phyloP scores from a whole-genome alignment of 2,797 vertebrate genomes.

The Limosa lapponica region DNA sequence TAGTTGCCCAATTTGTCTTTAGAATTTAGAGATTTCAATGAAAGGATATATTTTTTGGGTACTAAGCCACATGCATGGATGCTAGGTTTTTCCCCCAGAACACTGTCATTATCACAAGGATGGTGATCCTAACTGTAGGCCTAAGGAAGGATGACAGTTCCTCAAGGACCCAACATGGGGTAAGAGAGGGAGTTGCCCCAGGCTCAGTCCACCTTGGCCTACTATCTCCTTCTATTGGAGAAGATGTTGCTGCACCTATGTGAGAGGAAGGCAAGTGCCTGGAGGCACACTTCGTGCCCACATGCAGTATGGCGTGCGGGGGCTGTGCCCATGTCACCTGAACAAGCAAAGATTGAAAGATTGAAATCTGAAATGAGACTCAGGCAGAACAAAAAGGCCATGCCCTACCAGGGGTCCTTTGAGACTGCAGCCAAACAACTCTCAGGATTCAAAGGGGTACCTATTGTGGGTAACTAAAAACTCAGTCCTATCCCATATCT shows the following conservation, averaged over 20 bases:
- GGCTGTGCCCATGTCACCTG: not conserved
- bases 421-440: not conserved
- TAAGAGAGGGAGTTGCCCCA: not conserved
- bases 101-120: not conserved
- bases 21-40: not conserved
- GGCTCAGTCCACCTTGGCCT: not conserved
- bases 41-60: not conserved
- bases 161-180: accelerated
- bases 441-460: not conserved
- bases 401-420: not conserved
- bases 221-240: not conserved
- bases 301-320: accelerated
- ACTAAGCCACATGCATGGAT: not conserved
- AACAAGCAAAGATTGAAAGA: not conserved
- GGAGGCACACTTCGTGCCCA: accelerated
- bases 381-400: not conserved
- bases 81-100: accelerated
- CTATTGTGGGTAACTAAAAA: not conserved
- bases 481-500: not conserved
- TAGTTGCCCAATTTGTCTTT: not conserved
- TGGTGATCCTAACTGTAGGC: not conserved
- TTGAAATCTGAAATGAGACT: not conserved
- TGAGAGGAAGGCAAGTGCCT: not conserved
- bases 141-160: not conserved
- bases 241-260: not conserved